phyloP scores from a whole-genome alignment of 2,797 vertebrate species.

The Alca torda region DNA sequence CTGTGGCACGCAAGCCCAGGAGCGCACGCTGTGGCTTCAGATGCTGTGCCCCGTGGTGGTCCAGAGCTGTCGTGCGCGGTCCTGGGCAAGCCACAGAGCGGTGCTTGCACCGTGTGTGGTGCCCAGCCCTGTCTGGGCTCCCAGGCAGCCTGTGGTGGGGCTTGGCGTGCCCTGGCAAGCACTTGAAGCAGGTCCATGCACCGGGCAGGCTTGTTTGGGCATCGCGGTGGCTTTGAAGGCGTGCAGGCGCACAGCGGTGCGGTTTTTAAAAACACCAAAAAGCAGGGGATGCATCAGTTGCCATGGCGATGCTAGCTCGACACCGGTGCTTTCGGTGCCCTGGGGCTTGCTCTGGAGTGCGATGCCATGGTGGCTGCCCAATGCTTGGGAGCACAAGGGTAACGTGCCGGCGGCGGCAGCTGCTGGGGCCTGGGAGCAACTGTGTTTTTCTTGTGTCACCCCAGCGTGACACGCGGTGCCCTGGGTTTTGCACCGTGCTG shows the following conservation, averaged over 20 bases:
- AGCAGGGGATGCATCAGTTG: accelerated
- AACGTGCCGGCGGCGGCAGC: accelerated
- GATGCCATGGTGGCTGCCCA: accelerated
- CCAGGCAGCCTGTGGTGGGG: not conserved
- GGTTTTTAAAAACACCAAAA: not conserved
- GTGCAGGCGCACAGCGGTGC: accelerated
- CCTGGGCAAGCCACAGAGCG: not conserved
- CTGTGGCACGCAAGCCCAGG: accelerated
- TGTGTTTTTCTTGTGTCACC: not conserved
- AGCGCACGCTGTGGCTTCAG: accelerated
- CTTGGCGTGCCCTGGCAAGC: not conserved
- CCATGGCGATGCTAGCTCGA: accelerated
- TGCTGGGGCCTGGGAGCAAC: not conserved
- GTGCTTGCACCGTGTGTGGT: not conserved
- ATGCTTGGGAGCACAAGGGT: accelerated
- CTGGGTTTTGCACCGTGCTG: not conserved
- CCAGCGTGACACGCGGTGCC: not conserved
- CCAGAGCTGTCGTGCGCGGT: not conserved
- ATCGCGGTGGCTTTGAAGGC: accelerated
- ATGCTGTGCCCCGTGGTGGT: accelerated
- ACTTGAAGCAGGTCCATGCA: not conserved
- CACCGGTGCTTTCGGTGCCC: not conserved
- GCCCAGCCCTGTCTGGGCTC: not conserved
- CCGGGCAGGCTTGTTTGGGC: not conserved
- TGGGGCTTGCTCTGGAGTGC: not conserved